Conservation (phyloP, 2,797 vertebrate species). For the Rhodeus uyekii region DNA sequence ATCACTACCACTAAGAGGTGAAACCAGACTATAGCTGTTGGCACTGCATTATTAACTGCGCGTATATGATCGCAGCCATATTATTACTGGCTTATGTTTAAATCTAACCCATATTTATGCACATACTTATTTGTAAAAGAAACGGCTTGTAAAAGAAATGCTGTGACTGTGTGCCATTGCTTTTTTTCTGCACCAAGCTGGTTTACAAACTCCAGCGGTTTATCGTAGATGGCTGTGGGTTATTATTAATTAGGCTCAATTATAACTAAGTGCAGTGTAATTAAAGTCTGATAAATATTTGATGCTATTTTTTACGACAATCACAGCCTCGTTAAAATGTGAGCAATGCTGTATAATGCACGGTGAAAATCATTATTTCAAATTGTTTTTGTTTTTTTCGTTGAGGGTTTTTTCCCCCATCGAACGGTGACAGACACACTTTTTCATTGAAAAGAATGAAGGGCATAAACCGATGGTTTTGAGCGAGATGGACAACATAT, state of each 20-base stretch:
- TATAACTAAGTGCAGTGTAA: slow-evolving; percentile 77
- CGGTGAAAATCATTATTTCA: slow-evolving; percentile 76
- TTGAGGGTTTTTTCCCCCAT: slow-evolving; percentile 21
- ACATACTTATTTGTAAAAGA: neutral
- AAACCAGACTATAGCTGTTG: slow-evolving; percentile 40
- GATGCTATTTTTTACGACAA: slow-evolving; percentile 78
- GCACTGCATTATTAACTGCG: slow-evolving; percentile 30
- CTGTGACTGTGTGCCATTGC: neutral
- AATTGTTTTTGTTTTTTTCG: slow-evolving; percentile 21
- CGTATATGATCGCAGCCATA: slow-evolving; percentile 31
- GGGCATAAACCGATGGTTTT: slow-evolving; percentile 46
- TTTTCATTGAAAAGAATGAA: slow-evolving; percentile 54
- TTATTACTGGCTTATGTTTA: slow-evolving; percentile 14
- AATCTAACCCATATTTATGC: slow-evolving; percentile 1
- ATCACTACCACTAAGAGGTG: slow-evolving; percentile 42
- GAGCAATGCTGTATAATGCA: slow-evolving; percentile 75
- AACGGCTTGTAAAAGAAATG: neutral
- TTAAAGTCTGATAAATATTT: slow-evolving; percentile 83
- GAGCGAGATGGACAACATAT: slow-evolving; percentile 60
- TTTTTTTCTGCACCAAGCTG: neutral
- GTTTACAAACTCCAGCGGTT: slow-evolving; percentile 58
- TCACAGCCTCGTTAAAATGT: slow-evolving; percentile 74
- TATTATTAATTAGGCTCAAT: slow-evolving; percentile 78
- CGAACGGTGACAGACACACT: slow-evolving; percentile 48
- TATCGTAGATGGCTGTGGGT: slow-evolving; percentile 78